Base-by-base conservation (phyloP, 2,888 invertebrate species). In the Zhuqinia jingwanae region DNA sequence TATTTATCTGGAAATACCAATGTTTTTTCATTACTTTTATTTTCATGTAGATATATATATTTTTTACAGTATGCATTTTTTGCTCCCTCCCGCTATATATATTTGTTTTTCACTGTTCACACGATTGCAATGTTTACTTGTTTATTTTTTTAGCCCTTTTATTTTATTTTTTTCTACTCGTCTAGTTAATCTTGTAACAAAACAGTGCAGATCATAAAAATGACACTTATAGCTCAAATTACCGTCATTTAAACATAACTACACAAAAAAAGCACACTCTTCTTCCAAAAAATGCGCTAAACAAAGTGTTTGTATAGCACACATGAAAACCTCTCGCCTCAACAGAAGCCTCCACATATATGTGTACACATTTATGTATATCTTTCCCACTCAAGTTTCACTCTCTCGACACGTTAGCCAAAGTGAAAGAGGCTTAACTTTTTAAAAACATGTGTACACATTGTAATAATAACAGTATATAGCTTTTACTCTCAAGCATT, bases 221-320 rank as follows among this genome's bases (percentile, higher is more conserved):
- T 78, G 79, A 80, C 79, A 85, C 79, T 85, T 75, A 70, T 60
- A 70, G 70, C 78, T 85, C 84, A 78, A 85, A 85, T 85, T 85
- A 85, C 85, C 58, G 45, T 70, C 68, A 79, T 70, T 73, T 85
- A 25, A 84, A 75, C 73, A 53, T 75, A 53, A 53, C 53, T 27
- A 42, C 27, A 60, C 25, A 63, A 45, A n/a, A n/a, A n/a, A n/a
- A n/a, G n/a, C n/a, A n/a, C n/a, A 78, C 63, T 27, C 53, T 42
- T 76, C 20, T 42, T 76, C 20, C 27, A 53, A 50, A 27, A n/a
- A 36, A 36, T 36, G 36, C 36, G 36, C 36, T 36, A 36, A n/a
- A 78, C 60, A 63, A 78, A 60, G 78, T 78, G 78, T 42, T 36
- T 42, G 73, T 81, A 81, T n/a, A n/a, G n/a, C n/a, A n/a, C 60